phyloP scores from a whole-genome alignment of 2,888 invertebrate genomes.

The Brassicogethes aeneus region DNA sequence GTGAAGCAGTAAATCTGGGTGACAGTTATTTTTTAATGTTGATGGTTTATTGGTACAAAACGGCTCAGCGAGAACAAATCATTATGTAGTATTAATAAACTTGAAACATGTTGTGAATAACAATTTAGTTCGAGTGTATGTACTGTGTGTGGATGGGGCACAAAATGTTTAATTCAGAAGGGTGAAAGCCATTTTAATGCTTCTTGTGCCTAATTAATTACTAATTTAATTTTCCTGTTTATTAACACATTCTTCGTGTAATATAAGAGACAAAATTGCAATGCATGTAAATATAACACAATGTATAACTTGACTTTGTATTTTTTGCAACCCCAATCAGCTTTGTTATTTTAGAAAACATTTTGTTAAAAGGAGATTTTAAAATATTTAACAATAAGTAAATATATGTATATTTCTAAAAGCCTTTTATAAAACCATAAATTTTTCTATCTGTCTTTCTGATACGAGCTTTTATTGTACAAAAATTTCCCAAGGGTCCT shows the following conservation, averaged over 20 bases:
- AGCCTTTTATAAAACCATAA: not conserved
- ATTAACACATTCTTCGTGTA: slow-evolving; percentile 7
- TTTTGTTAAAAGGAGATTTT: too few species aligned
- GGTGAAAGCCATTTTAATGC: slow-evolving; percentile 6
- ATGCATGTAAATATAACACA: not conserved
- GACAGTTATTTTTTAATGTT: slow-evolving; percentile 2
- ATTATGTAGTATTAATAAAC: slow-evolving; percentile 16
- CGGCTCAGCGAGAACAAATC: slow-evolving; percentile 14
- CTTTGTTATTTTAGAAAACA: too few species aligned
- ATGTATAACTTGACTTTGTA: too few species aligned
- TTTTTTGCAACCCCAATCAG: too few species aligned
- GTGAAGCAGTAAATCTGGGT: not conserved
- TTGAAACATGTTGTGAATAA: slow-evolving; percentile 20
- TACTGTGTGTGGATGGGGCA: not conserved
- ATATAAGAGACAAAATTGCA: slow-evolving; percentile 2
- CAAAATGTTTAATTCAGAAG: slow-evolving; percentile 6
- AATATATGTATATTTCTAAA: not conserved
- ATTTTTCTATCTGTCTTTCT: too few species aligned
- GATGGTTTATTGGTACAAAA: slow-evolving; percentile 2
- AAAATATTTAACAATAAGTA: not conserved
- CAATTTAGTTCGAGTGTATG: slow-evolving; percentile 13
- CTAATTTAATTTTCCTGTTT: slow-evolving; percentile 9
- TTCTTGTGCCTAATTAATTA: slow-evolving; percentile 9
- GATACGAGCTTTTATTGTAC: too few species aligned
- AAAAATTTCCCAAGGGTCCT: too few species aligned